Percentiles rank a stretch among this genome's conserved stretches.
These are phyloP conservation scores for Pocillopora grandis DNA, from an alignment of 92 coral and sea anemone genomes.

Conservation along the genomic window DNA sequence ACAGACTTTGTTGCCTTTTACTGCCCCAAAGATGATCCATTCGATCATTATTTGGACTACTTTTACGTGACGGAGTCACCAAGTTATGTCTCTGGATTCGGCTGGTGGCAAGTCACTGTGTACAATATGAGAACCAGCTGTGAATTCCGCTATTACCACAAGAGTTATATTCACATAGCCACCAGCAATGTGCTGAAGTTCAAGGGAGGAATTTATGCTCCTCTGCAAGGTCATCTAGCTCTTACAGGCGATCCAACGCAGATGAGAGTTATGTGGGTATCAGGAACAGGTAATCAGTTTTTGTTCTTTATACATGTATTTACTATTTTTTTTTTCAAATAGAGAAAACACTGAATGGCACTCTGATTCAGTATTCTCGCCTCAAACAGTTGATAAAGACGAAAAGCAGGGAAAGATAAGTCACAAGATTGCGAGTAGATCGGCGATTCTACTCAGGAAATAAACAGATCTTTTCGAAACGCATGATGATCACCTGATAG, in stretches of 20 bases:
- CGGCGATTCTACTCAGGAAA: too few relatives aligned
- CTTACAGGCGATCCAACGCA: conserved; percentile 91
- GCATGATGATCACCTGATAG: neutral
- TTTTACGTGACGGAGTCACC: conserved; percentile 66
- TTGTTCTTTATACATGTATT: neutral
- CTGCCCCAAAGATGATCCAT: conserved; percentile 72
- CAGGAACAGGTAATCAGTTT: conserved; percentile 78
- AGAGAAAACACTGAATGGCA: neutral
- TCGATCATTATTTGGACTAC: conserved; percentile 75
- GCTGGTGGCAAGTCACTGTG: conserved; percentile 49
- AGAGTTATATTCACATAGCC: conserved; percentile 57
- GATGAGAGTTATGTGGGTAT: conserved; percentile 97
- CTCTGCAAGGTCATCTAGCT: conserved; percentile 85
- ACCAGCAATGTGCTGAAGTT: conserved; percentile 75
- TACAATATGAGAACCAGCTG: conserved; percentile 80
- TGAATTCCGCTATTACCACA: conserved; percentile 82
- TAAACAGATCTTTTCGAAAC: neutral
- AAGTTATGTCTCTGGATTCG: conserved; percentile 68
- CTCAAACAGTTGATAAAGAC: too few relatives aligned
- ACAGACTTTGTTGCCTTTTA: conserved; percentile 73
- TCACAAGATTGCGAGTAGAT: too few relatives aligned
- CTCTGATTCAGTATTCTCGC: too few relatives aligned
- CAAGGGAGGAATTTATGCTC: conserved; percentile 79
- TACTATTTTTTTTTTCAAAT: neutral
- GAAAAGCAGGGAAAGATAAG: too few relatives aligned